Conservation (phyloP, 2,113 vertebrate species). For the Hoplias malabaricus region DNA sequence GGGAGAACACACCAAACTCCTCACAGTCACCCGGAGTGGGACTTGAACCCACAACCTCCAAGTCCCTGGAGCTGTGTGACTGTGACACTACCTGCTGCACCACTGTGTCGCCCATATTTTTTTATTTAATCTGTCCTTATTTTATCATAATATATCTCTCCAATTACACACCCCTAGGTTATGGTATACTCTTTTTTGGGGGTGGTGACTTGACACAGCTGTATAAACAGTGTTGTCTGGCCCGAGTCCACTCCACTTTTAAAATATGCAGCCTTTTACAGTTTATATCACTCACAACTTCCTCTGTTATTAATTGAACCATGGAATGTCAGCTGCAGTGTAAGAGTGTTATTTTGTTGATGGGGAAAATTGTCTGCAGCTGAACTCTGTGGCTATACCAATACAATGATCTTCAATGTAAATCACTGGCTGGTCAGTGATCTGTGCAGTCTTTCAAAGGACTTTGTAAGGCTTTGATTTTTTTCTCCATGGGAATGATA, state of each 20-base stretch:
- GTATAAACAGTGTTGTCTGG: conserved; percentile 38
- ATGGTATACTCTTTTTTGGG: conserved; percentile 28
- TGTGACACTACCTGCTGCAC: no score
- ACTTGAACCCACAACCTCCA: no score
- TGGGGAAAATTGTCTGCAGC: background rate
- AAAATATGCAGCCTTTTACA: background rate
- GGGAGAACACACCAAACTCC: no score
- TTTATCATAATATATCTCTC: no score
- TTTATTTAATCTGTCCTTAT: no score
- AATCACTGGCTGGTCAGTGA: background rate
- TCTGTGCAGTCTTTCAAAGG: background rate
- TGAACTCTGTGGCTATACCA: background rate
- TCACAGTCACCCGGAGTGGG: no score
- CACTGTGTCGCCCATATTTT: no score
- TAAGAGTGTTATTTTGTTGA: background rate
- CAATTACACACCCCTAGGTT: background rate
- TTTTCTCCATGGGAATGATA: conserved; percentile 5
- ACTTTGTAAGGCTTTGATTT: no score
- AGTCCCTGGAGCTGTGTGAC: no score
- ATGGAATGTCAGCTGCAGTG: background rate
- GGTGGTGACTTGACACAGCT: conserved; percentile 42
- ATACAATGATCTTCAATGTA: background rate
- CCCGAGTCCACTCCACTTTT: conserved; percentile 17
- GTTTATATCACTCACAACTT: no score
- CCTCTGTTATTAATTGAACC: conserved; percentile 1